These are phyloP conservation scores for Probosciger aterrimus DNA, from an alignment of 2,113 vertebrate genomes.

Conservation along the genomic window DNA sequence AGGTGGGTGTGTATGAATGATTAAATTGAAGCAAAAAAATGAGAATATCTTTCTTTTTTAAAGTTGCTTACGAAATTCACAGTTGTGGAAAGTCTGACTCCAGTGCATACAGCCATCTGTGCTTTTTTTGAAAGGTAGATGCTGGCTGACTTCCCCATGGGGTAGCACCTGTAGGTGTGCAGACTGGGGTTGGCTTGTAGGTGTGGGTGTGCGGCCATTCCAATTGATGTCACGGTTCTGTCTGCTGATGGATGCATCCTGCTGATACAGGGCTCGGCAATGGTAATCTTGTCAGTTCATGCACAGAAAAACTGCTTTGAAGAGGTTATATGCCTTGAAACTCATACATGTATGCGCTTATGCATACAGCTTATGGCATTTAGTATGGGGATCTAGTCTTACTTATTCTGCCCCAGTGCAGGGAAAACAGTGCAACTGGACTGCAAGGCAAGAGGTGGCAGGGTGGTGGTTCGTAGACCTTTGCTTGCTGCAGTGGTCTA, in stretches of 20 bases:
- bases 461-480: background rate
- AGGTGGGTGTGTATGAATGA: constrained; percentile 42
- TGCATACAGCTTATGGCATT: background rate
- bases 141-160: background rate
- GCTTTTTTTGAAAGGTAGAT: background rate
- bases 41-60: background rate
- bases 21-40: constrained; percentile 3
- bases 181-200: accelerated
- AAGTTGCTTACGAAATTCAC: background rate
- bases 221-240: background rate
- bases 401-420: background rate
- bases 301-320: background rate
- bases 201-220: accelerated
- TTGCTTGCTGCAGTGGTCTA: background rate
- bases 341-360: background rate
- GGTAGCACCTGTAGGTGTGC: background rate
- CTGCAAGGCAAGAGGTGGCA: background rate
- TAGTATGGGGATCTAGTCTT: background rate
- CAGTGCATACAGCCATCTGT: background rate
- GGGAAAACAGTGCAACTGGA: background rate
- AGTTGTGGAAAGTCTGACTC: background rate
- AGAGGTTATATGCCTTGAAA: background rate
- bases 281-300: background rate
- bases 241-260: background rate
- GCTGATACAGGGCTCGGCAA: background rate